Percentiles rank a stretch among this genome's conserved stretches.
These are phyloP conservation scores for Morone saxatilis DNA, from an alignment of 2,113 vertebrate species.

Conservation along the genomic window DNA sequence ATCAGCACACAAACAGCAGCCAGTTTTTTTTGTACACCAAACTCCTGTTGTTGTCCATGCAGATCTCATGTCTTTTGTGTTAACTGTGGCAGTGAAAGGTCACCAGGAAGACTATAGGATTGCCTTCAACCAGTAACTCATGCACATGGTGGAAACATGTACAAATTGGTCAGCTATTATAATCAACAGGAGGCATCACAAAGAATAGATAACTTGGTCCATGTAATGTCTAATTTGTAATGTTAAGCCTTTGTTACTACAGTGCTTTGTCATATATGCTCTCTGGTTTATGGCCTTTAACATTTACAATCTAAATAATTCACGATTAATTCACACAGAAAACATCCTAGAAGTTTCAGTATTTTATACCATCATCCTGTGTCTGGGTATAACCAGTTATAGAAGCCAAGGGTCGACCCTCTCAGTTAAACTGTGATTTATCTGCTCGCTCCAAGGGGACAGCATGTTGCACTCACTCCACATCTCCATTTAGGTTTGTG, in stretches of 20 bases:
- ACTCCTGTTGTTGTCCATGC: constrained; percentile 51
- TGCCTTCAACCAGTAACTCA: constrained; percentile 38
- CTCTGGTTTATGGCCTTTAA: background rate
- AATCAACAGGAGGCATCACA: constrained; percentile 15
- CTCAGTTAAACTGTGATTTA: constrained; percentile 70
- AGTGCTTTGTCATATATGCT: background rate
- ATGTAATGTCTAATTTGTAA: constrained; percentile 38
- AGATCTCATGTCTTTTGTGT: constrained; percentile 65
- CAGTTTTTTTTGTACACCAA: constrained; percentile 43
- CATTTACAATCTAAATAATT: constrained; percentile 48
- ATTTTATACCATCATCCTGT: constrained; percentile 17
- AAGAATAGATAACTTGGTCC: constrained; percentile 43
- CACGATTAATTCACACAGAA: constrained; percentile 2
- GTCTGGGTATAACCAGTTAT: constrained; percentile 33
- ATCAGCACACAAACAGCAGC: constrained; percentile 40
- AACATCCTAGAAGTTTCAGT: constrained; percentile 29
- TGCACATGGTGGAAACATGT: constrained; percentile 6
- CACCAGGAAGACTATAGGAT: constrained; percentile 39
- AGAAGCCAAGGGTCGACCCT: constrained; percentile 13
- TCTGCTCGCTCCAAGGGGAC: constrained; percentile 28
- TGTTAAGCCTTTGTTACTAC: background rate
- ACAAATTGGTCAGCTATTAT: constrained; percentile 60
- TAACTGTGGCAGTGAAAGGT: constrained; percentile 36
- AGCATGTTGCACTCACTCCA: constrained; percentile 13
- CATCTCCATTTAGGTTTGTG: constrained; percentile 25